Conservation (phyloP, 30 jellyfish, hydroid and myxozoan genomes). For the Pseudorhiza aurosa region DNA sequence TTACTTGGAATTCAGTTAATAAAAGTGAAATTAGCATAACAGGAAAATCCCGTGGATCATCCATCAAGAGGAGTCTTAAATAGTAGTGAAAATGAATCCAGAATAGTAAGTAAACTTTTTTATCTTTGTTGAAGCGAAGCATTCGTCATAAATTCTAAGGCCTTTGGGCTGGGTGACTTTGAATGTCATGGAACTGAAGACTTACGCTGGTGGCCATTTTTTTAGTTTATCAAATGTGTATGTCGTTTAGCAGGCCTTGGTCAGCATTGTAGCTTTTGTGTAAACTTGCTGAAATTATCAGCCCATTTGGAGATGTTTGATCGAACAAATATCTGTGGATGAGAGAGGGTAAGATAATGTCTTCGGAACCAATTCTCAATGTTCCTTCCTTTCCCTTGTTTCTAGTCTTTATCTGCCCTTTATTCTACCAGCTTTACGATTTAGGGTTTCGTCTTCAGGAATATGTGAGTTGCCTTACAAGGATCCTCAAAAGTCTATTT, state of each 20-base stretch:
- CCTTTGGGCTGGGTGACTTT: conserved; percentile 51
- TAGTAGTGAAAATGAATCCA: conserved; percentile 81
- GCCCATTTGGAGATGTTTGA: no score
- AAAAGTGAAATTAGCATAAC: neutral
- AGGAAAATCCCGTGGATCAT: neutral
- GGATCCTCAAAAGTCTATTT: no score
- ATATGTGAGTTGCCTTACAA: no score
- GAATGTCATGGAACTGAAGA: conserved; percentile 30
- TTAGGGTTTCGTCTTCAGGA: neutral
- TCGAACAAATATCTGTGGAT: no score
- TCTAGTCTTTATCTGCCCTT: no score
- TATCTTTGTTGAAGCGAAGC: no score
- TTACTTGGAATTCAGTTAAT: neutral
- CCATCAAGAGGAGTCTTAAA: neutral
- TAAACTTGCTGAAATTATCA: neutral
- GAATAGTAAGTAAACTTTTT: conserved; percentile 83
- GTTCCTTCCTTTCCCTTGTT: no score
- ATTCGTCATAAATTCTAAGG: neutral
- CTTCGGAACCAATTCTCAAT: no score
- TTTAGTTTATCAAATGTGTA: neutral
- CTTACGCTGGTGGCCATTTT: neutral
- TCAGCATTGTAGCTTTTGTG: neutral
- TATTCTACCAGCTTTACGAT: neutral
- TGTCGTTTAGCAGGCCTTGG: neutral
- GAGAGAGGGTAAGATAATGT: no score